Conservation (phyloP, 2,797 vertebrate species). For the Phoeniculus purpureus region DNA sequence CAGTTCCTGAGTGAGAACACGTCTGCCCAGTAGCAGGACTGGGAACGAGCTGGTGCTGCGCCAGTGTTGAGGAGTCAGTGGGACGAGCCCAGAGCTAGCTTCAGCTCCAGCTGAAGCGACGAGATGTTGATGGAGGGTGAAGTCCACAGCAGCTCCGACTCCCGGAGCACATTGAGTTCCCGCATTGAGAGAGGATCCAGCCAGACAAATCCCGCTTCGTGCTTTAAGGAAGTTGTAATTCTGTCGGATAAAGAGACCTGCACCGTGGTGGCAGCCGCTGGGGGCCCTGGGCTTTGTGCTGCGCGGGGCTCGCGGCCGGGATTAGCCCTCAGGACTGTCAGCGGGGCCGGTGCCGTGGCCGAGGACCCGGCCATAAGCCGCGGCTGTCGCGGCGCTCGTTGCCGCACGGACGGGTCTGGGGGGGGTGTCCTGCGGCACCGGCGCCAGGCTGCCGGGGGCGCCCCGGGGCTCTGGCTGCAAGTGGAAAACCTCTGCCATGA, state of each 20-base stretch:
- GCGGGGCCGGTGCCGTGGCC: not conserved
- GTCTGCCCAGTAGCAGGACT: not conserved
- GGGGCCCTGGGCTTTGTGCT: not conserved
- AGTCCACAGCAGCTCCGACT: not conserved
- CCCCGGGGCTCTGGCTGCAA: not conserved
- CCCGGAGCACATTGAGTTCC: not conserved
- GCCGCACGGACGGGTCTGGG: not conserved
- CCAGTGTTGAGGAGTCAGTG: not conserved
- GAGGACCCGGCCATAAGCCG: not conserved
- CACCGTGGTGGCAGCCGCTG: not conserved
- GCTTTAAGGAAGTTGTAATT: not conserved
- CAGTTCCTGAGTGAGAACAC: not conserved
- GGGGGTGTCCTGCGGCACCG: not conserved
- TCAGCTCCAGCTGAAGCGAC: not conserved
- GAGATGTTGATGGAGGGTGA: not conserved
- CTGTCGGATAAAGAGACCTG: not conserved
- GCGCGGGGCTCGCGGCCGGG: not conserved
- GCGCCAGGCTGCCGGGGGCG: not conserved
- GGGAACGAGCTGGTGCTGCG: not conserved
- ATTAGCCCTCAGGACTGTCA: not conserved
- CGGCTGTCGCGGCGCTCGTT: not conserved
- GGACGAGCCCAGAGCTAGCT: not conserved
- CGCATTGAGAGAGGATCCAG: not conserved
- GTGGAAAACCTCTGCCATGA: not conserved
- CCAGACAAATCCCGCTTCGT: not conserved